phyloP scores from a whole-genome alignment of 2,797 vertebrate species.

The Protonibea diacanthus region DNA sequence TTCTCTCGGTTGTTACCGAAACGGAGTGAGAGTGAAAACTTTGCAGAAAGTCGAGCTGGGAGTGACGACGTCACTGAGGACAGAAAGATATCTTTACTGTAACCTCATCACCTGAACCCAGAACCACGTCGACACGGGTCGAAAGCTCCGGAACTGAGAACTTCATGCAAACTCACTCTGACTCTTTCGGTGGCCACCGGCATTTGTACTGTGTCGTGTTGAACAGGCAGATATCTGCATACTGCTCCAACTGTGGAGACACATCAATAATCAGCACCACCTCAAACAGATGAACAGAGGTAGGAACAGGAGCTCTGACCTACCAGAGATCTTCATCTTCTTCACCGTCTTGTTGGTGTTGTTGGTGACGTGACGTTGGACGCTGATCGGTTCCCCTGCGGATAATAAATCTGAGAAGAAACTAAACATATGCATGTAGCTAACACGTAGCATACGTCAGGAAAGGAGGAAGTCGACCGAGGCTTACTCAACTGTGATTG shows the following conservation, averaged over 20 bases:
- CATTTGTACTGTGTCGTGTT: conserved; percentile 99
- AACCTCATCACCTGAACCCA: background rate
- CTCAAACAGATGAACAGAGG: background rate
- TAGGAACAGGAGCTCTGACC: background rate
- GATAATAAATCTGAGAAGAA: conserved; percentile 92
- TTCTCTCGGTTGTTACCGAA: conserved; percentile 96
- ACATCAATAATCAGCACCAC: background rate
- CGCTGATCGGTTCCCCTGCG: conserved; percentile 95
- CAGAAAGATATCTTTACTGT: background rate
- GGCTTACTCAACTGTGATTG: too few species aligned
- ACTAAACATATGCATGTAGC: background rate
- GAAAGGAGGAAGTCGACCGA: too few species aligned
- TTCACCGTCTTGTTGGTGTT: conserved; percentile 98
- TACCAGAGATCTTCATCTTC: conserved; percentile 97
- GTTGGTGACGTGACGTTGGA: conserved; percentile 97
- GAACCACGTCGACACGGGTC: too few species aligned
- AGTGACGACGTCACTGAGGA: conserved; percentile 90
- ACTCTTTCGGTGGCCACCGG: conserved; percentile 92
- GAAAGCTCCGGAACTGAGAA: too few species aligned
- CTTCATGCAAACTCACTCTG: conserved; percentile 88
- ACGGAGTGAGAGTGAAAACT: conserved; percentile 95
- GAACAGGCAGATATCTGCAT: conserved; percentile 97
- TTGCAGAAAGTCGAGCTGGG: conserved; percentile 96
- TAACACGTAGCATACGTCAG: too few species aligned
- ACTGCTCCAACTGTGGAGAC: conserved; percentile 91